phyloP scores from a whole-genome alignment of 2,888 invertebrate species.

The Tenthredo scrophulariae region DNA sequence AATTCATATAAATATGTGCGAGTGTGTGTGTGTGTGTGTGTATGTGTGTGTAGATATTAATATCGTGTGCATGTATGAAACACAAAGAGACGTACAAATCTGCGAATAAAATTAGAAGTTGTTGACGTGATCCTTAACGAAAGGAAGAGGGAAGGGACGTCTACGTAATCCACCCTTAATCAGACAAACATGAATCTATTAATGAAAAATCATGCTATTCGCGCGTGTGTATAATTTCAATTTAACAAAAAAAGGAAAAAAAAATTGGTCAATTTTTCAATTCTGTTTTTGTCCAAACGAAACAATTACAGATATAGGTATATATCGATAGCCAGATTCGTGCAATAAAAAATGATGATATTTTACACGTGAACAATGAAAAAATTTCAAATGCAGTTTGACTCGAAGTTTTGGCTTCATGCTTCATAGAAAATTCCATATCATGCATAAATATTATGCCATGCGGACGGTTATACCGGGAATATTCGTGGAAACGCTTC shows the following conservation, averaged over 20 bases:
- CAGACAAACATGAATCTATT: constrained; percentile 65
- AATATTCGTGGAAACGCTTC: too few relatives aligned
- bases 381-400: background rate
- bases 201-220: constrained; percentile 26
- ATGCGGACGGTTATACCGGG: background rate
- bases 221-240: constrained; percentile 25
- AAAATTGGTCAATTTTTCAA: background rate
- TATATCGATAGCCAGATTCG: background rate
- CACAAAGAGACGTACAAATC: constrained; percentile 44
- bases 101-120: constrained; percentile 68
- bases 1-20: background rate
- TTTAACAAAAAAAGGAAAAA: background rate
- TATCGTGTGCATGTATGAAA: constrained; percentile 26
- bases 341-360: background rate
- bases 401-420: background rate
- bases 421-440: constrained; percentile 38
- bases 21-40: background rate
- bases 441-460: constrained; percentile 51
- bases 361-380: background rate
- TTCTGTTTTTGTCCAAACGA: too few relatives aligned
- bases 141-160: constrained; percentile 75
- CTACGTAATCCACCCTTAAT: constrained; percentile 73
- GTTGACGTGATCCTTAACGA: constrained; percentile 74
- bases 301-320: too few relatives aligned
- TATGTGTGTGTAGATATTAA: background rate